These are phyloP conservation scores for Lepisosteus osseus DNA, from an alignment of 2,113 vertebrate species.

Conservation along the genomic window DNA sequence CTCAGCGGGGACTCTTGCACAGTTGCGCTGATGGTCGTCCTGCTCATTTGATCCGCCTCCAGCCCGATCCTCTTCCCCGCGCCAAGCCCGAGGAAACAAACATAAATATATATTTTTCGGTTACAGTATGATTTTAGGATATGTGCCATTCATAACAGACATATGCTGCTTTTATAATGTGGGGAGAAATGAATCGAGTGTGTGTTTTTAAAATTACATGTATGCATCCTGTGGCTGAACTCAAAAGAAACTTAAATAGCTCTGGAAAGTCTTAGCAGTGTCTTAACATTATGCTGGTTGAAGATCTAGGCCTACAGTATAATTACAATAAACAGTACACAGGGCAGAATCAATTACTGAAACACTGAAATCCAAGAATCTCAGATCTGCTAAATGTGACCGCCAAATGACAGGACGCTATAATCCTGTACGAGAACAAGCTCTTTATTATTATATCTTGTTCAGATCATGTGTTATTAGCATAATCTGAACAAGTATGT, in stretches of 20 bases:
- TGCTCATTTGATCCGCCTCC: constrained; percentile 56
- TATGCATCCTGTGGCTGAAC: constrained; percentile 38
- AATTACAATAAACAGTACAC: constrained; percentile 24
- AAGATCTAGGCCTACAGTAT: constrained; percentile 16
- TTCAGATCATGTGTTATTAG: no score
- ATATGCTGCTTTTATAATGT: constrained; percentile 43
- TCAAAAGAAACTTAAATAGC: constrained; percentile 40
- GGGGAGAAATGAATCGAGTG: constrained; percentile 45
- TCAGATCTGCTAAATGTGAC: no score
- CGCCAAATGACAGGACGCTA: no score
- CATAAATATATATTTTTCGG: constrained; percentile 24
- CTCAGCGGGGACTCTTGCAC: constrained; percentile 47
- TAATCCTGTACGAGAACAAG: not conserved
- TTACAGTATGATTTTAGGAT: constrained; percentile 63
- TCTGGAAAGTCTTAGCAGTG: constrained; percentile 17
- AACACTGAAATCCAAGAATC: not conserved
- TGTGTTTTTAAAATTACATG: constrained; percentile 44
- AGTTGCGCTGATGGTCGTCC: constrained; percentile 59
- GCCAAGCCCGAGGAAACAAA: constrained; percentile 43
- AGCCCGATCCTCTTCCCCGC: constrained; percentile 50
- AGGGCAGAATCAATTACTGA: constrained; percentile 18
- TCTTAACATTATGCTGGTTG: constrained; percentile 16
- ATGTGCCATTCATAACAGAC: constrained; percentile 65
- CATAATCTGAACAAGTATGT: no score
- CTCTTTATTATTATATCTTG: no score